Conservation (phyloP, 2,113 vertebrate genomes). For the Dipodomys stephensi region DNA sequence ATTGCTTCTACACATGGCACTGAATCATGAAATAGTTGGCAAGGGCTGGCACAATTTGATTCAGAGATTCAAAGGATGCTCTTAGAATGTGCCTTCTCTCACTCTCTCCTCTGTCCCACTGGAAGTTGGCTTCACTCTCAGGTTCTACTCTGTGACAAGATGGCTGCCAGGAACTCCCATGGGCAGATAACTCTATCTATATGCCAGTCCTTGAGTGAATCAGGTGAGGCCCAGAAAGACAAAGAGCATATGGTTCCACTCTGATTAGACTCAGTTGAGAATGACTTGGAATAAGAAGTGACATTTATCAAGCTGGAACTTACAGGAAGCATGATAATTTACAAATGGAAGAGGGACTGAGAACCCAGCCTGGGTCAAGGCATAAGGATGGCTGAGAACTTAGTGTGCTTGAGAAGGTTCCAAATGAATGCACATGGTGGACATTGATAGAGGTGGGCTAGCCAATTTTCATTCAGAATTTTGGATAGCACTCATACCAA, state of each 20-base stretch:
- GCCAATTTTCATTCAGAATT: background rate
- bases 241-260: background rate
- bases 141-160: background rate
- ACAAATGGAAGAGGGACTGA: background rate
- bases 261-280: background rate
- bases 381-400: background rate
- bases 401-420: background rate
- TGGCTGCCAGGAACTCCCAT: background rate
- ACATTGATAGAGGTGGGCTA: background rate
- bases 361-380: background rate
- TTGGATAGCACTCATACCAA: background rate
- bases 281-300: slow-evolving; percentile 17
- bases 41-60: background rate
- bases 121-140: background rate
- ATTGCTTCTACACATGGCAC: background rate
- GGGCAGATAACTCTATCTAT: background rate
- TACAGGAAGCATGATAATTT: background rate
- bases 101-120: background rate
- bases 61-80: background rate
- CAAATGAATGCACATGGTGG: background rate
- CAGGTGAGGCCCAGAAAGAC: too few relatives aligned
- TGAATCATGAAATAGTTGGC: background rate
- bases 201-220: background rate
- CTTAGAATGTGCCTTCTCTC: background rate
- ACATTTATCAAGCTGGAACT: slow-evolving; percentile 18